Percentiles rank a stretch among this genome's conserved stretches.
Evolutionary conservation across 2,888 invertebrate genomes (phyloP).

Genomic region (Nasonovia ribisnigri): DNA sequence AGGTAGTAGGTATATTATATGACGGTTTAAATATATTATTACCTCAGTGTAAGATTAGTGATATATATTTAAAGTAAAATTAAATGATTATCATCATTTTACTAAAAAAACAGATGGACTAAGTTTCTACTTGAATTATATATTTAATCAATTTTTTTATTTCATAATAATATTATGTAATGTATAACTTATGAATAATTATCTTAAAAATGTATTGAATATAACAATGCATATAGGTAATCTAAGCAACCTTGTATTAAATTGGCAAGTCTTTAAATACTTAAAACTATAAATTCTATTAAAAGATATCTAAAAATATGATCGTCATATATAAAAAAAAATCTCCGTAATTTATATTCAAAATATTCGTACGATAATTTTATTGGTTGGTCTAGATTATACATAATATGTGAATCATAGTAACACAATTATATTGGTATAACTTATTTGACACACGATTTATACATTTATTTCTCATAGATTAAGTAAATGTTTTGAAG

Average conservation of each 20-base stretch:
- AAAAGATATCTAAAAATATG: conserved; percentile 13
- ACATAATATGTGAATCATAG: background rate
- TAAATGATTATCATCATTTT: background rate
- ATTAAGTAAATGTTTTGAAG: background rate
- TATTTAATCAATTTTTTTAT: too few relatives aligned
- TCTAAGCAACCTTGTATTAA: background rate
- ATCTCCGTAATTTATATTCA: background rate
- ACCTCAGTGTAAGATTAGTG: background rate
- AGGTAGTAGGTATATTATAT: background rate
- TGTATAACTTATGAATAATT: background rate
- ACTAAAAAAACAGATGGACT: background rate
- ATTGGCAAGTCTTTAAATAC: background rate
- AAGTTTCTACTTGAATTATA: background rate
- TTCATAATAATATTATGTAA: too few relatives aligned
- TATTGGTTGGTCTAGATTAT: background rate
- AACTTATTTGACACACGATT: background rate
- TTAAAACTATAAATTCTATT: conserved; percentile 7
- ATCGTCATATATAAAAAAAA: background rate
- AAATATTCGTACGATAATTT: background rate
- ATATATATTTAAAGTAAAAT: background rate
- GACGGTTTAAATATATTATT: background rate
- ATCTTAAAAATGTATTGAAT: background rate
- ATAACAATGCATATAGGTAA: background rate
- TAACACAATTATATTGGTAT: background rate
- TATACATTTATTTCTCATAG: background rate